phyloP scores from a whole-genome alignment of 2,113 vertebrate genomes.

The Platichthys flesus region DNA sequence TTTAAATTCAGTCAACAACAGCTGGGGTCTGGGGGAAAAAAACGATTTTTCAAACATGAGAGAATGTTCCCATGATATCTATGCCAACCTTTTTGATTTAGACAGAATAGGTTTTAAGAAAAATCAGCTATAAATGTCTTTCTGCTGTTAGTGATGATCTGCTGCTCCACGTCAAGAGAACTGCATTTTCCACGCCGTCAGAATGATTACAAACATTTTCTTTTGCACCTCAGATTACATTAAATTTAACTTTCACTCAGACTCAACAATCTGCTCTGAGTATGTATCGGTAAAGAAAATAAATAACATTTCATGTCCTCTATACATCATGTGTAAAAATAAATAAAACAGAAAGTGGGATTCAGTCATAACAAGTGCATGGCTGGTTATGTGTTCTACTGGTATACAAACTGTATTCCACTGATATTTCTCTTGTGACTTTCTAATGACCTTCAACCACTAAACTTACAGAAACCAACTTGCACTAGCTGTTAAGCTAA shows the following conservation, averaged over 20 bases:
- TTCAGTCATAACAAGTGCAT: constrained; percentile 44
- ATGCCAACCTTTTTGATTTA: neutral
- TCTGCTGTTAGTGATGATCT: neutral
- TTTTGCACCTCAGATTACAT: constrained; percentile 22
- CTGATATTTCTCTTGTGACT: constrained; percentile 20
- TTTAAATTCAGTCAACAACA: neutral
- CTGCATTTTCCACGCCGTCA: neutral
- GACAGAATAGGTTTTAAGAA: neutral
- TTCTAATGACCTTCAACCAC: neutral
- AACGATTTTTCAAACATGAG: neutral
- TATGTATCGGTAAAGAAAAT: constrained; percentile 45
- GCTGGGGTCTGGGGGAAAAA: too few relatives aligned
- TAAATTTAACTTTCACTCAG: neutral
- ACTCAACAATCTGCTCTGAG: constrained; percentile 3
- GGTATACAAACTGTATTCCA: constrained; percentile 12
- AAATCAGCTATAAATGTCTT: neutral
- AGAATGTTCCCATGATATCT: neutral
- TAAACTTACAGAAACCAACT: constrained; percentile 31
- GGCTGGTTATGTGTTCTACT: constrained; percentile 12
- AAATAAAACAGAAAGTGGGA: constrained; percentile 52
- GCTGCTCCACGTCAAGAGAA: neutral
- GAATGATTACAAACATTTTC: neutral
- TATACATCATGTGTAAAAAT: constrained; percentile 23
- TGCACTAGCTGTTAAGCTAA: constrained; percentile 29
- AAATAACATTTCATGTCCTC: constrained; percentile 55